Base-by-base conservation (phyloP, 1,140 invertebrate genomes). In the Ceratina japonica region DNA sequence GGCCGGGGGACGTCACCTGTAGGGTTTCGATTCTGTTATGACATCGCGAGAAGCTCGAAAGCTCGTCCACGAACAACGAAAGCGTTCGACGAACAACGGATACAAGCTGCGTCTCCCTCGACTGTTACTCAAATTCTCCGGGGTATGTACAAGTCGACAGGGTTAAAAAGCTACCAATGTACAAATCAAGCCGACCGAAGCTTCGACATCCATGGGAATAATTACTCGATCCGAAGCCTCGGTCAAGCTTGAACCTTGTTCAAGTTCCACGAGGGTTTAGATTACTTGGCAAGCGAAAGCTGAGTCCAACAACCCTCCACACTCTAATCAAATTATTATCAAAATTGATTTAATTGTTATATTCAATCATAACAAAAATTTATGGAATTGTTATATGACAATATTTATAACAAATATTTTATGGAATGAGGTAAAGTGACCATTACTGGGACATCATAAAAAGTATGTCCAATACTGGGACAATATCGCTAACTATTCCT, bases 1-100 rank as follows among this genome's bases (percentile, higher is more conserved):
- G 49, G 51, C 27, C 15, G 8, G n/a, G 3, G 10, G 62, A 18
- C 7, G 18, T 51, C 52, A 24, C 16, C 49, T 31, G 15, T 44
- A 18, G 75, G 58, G 52, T 66, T 61, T 63, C n/a, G 44, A 52
- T 66, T 54, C 51, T 44, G 59, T 78, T 70, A 49, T 75, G 20
- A 72, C 71, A 84, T 61, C 66, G 61, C 71, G 66, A 70, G 52
- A 84, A 84, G 82, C 82, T 68, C 54, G 68, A 80, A 80, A 84
- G 80, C 81, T 83, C 76, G 72, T 81, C 66, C 49, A 65, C 54
- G 65, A 72, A 52, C 58, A 83, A 83, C 54, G 58, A 82, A 81
- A 82, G 75, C 64, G 71, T 75, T 59, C 75, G 66, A 77, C 24
- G 58, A 77, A 77, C 59, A 77, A 54, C 59, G 27, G 27, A 77